phyloP scores from a whole-genome alignment of 1,140 invertebrate species.

The Papilio dardanus region DNA sequence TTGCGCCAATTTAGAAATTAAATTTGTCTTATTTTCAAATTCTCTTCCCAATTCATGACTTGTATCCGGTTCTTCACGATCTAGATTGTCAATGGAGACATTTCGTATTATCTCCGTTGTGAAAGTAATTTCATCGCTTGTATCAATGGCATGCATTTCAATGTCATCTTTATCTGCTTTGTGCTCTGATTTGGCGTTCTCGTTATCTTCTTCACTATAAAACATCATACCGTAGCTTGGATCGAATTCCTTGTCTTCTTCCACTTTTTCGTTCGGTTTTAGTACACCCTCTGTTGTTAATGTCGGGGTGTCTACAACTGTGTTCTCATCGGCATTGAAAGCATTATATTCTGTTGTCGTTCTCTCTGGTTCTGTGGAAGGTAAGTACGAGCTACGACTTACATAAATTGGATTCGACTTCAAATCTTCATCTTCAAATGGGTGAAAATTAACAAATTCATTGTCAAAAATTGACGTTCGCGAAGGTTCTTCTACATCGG shows the following conservation, averaged over 20 bases:
- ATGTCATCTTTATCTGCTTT: constrained; percentile 43
- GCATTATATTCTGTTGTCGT: constrained; percentile 35
- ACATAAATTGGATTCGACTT: constrained; percentile 32
- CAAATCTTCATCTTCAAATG: constrained; percentile 41
- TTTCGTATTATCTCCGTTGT: constrained; percentile 6
- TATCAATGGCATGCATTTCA: constrained; percentile 41
- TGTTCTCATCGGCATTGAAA: background rate
- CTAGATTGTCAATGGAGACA: background rate
- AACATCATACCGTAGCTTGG: constrained; percentile 56
- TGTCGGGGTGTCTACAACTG: background rate
- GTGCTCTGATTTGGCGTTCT: constrained; percentile 43
- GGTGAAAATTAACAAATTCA: constrained; percentile 45
- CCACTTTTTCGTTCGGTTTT: constrained; percentile 38
- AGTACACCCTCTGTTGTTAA: constrained; percentile 2
- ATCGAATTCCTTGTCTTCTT: constrained; percentile 49
- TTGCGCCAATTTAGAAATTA: background rate
- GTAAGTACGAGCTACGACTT: constrained; percentile 42
- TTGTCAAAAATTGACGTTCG: constrained; percentile 47
- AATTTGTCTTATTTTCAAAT: constrained; percentile 22
- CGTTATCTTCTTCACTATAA: constrained; percentile 53
- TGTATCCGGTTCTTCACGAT: constrained; percentile 11
- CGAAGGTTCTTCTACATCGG: constrained; percentile 45
- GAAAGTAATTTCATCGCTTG: constrained; percentile 12
- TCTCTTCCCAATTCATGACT: background rate
- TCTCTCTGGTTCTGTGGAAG: constrained; percentile 37